These are phyloP conservation scores for Stenolophus ochropezus DNA, from an alignment of 2,888 invertebrate genomes.

Conservation along the genomic window DNA sequence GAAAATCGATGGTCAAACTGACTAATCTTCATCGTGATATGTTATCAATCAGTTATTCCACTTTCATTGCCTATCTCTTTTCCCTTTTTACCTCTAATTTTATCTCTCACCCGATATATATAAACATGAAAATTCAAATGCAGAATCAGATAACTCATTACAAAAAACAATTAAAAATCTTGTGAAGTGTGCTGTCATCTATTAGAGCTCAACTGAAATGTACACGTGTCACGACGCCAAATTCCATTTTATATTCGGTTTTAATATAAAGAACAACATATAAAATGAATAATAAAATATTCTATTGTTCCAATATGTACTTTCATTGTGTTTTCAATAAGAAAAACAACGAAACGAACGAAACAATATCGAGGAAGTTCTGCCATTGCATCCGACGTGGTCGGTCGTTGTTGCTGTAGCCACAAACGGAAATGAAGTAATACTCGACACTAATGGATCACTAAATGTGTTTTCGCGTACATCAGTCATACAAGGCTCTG, in stretches of 20 bases:
- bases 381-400: background rate
- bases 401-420: background rate
- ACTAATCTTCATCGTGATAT: slow-evolving; percentile 30
- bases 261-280: too few relatives aligned
- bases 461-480: slow-evolving; percentile 54
- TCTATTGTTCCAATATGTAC: background rate
- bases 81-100: background rate
- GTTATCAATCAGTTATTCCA: slow-evolving; percentile 39
- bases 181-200: too few relatives aligned
- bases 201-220: too few relatives aligned
- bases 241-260: too few relatives aligned
- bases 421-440: slow-evolving; percentile 51
- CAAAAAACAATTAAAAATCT: too few relatives aligned
- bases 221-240: too few relatives aligned
- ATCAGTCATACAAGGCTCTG: slow-evolving; percentile 19
- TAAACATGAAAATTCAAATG: slow-evolving; percentile 10
- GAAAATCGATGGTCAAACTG: slow-evolving; percentile 9
- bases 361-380: background rate
- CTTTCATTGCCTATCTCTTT: slow-evolving; percentile 27
- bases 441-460: slow-evolving; percentile 47
- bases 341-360: background rate
- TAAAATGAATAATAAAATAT: too few relatives aligned
- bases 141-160: slow-evolving; percentile 24
- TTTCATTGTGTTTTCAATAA: background rate
- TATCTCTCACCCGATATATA: too few relatives aligned